phyloP scores from a whole-genome alignment of 2,888 invertebrate genomes.

The Drepana falcataria region DNA sequence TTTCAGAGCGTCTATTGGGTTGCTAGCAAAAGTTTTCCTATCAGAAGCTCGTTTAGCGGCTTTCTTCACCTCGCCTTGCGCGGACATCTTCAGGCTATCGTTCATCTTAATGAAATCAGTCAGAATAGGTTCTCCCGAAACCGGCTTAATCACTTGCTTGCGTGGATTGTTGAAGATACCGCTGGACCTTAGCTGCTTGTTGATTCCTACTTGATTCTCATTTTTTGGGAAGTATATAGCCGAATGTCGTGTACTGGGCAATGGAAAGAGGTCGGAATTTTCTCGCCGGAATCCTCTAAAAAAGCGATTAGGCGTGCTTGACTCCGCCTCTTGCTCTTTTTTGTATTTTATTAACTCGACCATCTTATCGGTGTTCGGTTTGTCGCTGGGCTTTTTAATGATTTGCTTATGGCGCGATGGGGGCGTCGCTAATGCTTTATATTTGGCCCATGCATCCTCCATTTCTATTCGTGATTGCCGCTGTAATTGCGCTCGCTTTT shows the following conservation, averaged over 20 bases:
- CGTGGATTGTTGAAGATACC: slow-evolving; percentile 84
- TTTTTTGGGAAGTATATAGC: slow-evolving; percentile 81
- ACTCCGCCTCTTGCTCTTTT: slow-evolving; percentile 84
- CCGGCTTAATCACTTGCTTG: slow-evolving; percentile 72
- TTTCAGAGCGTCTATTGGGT: slow-evolving; percentile 68
- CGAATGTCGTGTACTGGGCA: slow-evolving; percentile 86
- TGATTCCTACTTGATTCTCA: slow-evolving; percentile 65
- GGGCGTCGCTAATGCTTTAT: slow-evolving; percentile 65
- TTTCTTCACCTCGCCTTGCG: slow-evolving; percentile 60
- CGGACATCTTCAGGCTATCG: slow-evolving; percentile 69
- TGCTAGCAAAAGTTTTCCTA: slow-evolving; percentile 42
- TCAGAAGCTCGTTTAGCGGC: slow-evolving; percentile 41
- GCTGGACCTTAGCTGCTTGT: slow-evolving; percentile 80
- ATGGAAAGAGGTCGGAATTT: slow-evolving; percentile 90
- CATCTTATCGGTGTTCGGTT: slow-evolving; percentile 65
- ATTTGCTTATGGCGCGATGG: slow-evolving; percentile 61
- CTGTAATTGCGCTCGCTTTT: slow-evolving; percentile 58
- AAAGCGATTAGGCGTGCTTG: slow-evolving; percentile 84
- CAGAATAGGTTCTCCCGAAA: slow-evolving; percentile 82
- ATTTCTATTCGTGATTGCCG: slow-evolving; percentile 68
- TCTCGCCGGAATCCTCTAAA: slow-evolving; percentile 89
- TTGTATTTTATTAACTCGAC: slow-evolving; percentile 79
- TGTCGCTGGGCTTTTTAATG: slow-evolving; percentile 53
- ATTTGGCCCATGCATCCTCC: slow-evolving; percentile 69
- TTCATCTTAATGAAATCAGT: slow-evolving; percentile 83